Conservation (phyloP, 2,888 invertebrate species). For the Ariolimax columbianus region DNA sequence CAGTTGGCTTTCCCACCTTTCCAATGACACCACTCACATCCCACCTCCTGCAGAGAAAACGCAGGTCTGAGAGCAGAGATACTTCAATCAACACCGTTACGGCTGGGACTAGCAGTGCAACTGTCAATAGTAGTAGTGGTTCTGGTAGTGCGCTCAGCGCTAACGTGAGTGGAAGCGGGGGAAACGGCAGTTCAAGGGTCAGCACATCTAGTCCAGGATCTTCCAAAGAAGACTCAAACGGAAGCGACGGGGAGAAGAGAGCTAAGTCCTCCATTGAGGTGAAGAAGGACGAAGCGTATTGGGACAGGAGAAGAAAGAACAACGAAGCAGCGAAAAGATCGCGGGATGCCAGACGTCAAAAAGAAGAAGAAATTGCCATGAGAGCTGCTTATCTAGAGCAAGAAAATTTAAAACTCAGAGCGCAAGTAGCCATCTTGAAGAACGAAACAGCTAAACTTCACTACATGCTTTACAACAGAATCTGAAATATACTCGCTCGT, state of each 20-base stretch:
- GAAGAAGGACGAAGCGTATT: constrained; percentile 70
- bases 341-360: constrained; percentile 67
- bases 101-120: background rate
- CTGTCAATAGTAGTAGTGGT: constrained; percentile 5
- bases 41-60: constrained; percentile 69
- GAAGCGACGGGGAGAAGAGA: constrained; percentile 38
- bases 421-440: constrained; percentile 72
- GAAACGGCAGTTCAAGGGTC: constrained; percentile 3
- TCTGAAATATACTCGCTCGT: background rate
- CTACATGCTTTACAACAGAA: constrained; percentile 71
- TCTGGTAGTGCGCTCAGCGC: background rate
- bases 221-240: background rate
- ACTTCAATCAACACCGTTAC: background rate
- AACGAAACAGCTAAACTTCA: constrained; percentile 73
- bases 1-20: constrained; percentile 61
- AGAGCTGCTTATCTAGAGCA: constrained; percentile 71
- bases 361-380: constrained; percentile 73
- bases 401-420: constrained; percentile 71
- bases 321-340: constrained; percentile 74
- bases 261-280: constrained; percentile 59
- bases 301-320: constrained; percentile 72
- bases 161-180: background rate
- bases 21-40: constrained; percentile 70
- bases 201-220: constrained; percentile 31
- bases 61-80: constrained; percentile 66